Percentiles rank a stretch among this genome's conserved stretches.
phyloP scores from a whole-genome alignment of 2,113 vertebrate species.

The Dasyprocta punctata region DNA sequence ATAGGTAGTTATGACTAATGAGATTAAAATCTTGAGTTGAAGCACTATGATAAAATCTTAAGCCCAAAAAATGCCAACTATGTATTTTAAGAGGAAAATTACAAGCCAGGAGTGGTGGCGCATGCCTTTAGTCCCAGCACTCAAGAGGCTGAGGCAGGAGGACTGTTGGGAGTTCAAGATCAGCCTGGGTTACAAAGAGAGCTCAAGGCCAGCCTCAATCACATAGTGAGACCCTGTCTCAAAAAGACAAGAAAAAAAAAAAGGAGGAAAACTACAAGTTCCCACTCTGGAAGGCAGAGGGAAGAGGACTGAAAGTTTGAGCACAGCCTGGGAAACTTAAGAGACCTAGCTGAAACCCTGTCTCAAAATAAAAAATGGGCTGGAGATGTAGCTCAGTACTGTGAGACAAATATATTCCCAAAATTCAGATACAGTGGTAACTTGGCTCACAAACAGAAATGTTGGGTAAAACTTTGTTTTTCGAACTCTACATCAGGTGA shows the following conservation, averaged over 20 bases:
- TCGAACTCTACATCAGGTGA: background rate
- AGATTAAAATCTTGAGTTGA: slow-evolving; percentile 38
- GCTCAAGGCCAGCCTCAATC: too few relatives aligned
- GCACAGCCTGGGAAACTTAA: background rate
- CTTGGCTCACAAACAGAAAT: background rate
- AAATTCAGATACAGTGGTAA: background rate
- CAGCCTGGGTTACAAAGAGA: too few relatives aligned
- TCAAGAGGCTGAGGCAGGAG: too few relatives aligned
- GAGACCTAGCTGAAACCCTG: background rate
- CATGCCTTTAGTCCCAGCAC: too few relatives aligned
- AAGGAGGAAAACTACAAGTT: slow-evolving; percentile 29
- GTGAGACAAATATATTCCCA: background rate
- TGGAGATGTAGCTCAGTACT: background rate
- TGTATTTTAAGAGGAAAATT: slow-evolving; percentile 20
- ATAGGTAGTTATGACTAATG: slow-evolving; percentile 5
- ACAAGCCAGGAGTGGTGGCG: too few relatives aligned
- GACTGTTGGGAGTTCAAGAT: too few relatives aligned
- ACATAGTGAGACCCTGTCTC: too few relatives aligned
- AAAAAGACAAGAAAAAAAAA: too few relatives aligned
- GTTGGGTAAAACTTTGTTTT: background rate
- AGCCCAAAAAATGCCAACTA: slow-evolving; percentile 23
- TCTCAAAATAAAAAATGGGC: background rate
- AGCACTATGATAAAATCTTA: slow-evolving; percentile 38
- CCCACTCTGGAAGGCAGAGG: background rate
- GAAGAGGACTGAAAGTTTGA: background rate